A percentile compares a stretch with the other conserved stretches of the same genome.
These are phyloP conservation scores for Caenorhabditis brenneri DNA, from an alignment of 1,140 invertebrate genomes.

Conservation along the genomic window DNA sequence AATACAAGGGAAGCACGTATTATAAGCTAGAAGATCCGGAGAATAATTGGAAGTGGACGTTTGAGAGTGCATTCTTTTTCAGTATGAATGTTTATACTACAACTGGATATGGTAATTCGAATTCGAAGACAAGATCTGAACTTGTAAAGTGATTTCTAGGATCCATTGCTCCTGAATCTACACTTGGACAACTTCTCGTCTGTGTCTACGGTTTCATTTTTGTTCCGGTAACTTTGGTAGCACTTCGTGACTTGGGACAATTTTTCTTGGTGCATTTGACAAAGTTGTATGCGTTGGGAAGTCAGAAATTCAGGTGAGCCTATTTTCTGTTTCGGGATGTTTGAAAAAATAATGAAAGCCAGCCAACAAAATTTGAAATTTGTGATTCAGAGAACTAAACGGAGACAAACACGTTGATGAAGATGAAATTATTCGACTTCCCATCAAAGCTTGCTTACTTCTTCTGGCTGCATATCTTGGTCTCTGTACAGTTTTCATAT, in stretches of 20 bases:
- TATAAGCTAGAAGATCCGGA: slow-evolving; percentile 38
- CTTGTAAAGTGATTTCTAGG: neutral
- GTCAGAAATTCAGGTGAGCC: neutral
- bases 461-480: slow-evolving; percentile 30
- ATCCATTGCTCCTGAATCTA: slow-evolving; percentile 32
- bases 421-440: slow-evolving; percentile 41
- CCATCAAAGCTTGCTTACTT: slow-evolving; percentile 42
- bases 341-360: too few relatives aligned
- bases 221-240: slow-evolving; percentile 47
- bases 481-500: slow-evolving; percentile 4
- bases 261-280: slow-evolving; percentile 48
- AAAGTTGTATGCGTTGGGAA: slow-evolving; percentile 40
- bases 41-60: slow-evolving; percentile 48
- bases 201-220: slow-evolving; percentile 47
- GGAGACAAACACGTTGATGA: slow-evolving; percentile 20
- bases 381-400: slow-evolving; percentile 33
- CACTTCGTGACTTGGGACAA: slow-evolving; percentile 47
- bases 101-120: slow-evolving; percentile 43
- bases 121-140: neutral
- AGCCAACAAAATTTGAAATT: neutral
- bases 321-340: neutral
- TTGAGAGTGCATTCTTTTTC: slow-evolving; percentile 48
- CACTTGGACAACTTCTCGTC: slow-evolving; percentile 2
- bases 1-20: slow-evolving; percentile 42
- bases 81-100: slow-evolving; percentile 50